A percentile compares a stretch with the other conserved stretches of the same genome.
Evolutionary conservation across 2,797 vertebrate genomes (phyloP).

Genomic region (Oryzias dopingdopingensis): DNA sequence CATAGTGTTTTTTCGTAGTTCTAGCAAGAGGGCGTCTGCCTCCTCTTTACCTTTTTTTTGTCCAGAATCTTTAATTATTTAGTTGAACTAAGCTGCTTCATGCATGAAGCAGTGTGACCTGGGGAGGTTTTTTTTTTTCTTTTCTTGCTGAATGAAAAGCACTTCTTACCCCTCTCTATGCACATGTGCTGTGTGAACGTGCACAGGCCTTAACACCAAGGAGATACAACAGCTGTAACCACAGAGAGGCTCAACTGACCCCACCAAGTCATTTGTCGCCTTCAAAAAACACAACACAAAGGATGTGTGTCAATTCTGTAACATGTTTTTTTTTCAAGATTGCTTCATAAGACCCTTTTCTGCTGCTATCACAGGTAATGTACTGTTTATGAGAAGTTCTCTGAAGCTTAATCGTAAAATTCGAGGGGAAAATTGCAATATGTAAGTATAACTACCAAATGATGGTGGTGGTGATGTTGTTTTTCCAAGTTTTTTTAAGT

Average conservation of each 20-base stretch:
- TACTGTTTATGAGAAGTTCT: slow-evolving; percentile 45
- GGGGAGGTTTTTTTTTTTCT: slow-evolving; percentile 9
- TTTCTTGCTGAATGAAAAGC: slow-evolving; percentile 40
- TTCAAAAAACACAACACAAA: slow-evolving; percentile 34
- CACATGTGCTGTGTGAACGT: slow-evolving; percentile 62
- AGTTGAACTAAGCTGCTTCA: slow-evolving; percentile 25
- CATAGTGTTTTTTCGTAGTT: slow-evolving; percentile 15
- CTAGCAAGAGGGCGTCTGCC: slow-evolving; percentile 11
- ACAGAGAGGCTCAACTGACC: slow-evolving; percentile 34
- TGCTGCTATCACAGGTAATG: slow-evolving; percentile 56
- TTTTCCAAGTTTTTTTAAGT: slow-evolving; percentile 42
- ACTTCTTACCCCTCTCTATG: slow-evolving; percentile 58
- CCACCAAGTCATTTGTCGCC: slow-evolving; percentile 35
- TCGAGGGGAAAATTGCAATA: slow-evolving; percentile 55
- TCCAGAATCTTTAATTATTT: slow-evolving; percentile 14
- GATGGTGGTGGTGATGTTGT: slow-evolving; percentile 47
- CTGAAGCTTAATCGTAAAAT: slow-evolving; percentile 25
- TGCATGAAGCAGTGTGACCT: slow-evolving; percentile 20
- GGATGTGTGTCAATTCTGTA: slow-evolving; percentile 31
- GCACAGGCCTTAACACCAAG: slow-evolving; percentile 67
- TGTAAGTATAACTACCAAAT: slow-evolving; percentile 47
- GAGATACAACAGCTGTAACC: slow-evolving; percentile 51
- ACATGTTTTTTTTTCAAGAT: slow-evolving; percentile 26
- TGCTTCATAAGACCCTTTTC: slow-evolving; percentile 40
- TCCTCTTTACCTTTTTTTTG: slow-evolving; percentile 16